Base-by-base conservation (phyloP, 2,113 vertebrate genomes). In the Brachypodius melanocephalos region DNA sequence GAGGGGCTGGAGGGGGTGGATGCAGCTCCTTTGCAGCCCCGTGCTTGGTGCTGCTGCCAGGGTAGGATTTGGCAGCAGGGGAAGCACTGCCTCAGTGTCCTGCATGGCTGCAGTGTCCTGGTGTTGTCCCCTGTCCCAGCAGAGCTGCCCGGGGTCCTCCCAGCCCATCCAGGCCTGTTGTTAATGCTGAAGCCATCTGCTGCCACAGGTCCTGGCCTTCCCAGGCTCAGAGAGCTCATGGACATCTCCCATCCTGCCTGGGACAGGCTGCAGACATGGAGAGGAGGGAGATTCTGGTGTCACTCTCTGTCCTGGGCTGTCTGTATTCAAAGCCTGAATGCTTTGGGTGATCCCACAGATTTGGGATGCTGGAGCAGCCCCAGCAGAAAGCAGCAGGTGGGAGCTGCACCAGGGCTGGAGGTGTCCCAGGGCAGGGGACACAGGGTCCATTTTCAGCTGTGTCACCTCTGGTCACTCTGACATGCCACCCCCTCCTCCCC, bases 81-180 rank as follows among this genome's bases (percentile, higher is more conserved):
- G 12, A 72, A 24, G 20, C 28, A 1, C 13, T 40, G 34, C 12
- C 42, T 17, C 0, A 0, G 10, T 49, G 72, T 83, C 45, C 58
- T 46, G 26, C 69, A 18, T 3, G 32, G 45, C 67, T 67, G 34
- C 55, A 49, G 61, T 0, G 0, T 48, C 63, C 75, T 61, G 49
- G 6, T 49, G 32, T 51, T 58, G 32, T 88, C 11, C 46, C 32
- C 22, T 1, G 0, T 65, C 58, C 52, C 17, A 5, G 62, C 29
- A 61, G 26, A 69, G 29, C 61, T 66, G 61, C 15, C 40, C 68
- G 32, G 40, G 19, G 10, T 36, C 7, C 21, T 32, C 18, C 19
- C 58, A 9, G 10, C 71, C 74, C 55, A 8, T 5, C 13, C 85
- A 77, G 43, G 15, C 31, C 7, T 0, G 36, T 17, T 17, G 57